Conservation (phyloP, 2,113 vertebrate species). For the Loxodonta africana region DNA sequence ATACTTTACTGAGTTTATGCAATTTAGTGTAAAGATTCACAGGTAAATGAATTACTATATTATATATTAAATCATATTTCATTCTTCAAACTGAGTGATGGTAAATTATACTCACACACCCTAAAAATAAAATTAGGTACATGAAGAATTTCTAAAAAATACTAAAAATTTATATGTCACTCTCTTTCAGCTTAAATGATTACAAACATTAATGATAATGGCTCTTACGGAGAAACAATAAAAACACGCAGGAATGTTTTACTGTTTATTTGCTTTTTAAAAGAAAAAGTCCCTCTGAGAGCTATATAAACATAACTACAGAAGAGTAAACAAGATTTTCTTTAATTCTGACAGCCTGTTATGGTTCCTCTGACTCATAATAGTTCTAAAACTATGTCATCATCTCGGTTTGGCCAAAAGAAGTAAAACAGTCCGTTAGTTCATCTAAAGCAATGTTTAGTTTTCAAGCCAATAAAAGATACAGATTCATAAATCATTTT, state of each 20-base stretch:
- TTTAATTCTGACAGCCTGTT: constrained; percentile 59
- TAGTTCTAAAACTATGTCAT: constrained; percentile 60
- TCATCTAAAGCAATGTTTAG: not conserved
- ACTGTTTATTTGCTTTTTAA: constrained; percentile 44
- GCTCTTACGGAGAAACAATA: constrained; percentile 48
- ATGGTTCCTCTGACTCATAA: constrained; percentile 31
- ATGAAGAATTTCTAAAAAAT: constrained; percentile 27
- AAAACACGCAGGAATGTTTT: constrained; percentile 16
- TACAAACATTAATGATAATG: constrained; percentile 39
- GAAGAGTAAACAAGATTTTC: constrained; percentile 48
- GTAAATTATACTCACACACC: not conserved
- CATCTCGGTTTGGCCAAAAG: constrained; percentile 23
- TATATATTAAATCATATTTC: constrained; percentile 28
- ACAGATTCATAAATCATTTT: constrained; percentile 2
- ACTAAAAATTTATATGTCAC: constrained; percentile 27
- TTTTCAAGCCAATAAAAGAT: constrained; percentile 48
- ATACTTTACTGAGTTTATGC: not conserved
- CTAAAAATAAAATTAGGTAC: not conserved
- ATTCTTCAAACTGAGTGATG: not conserved
- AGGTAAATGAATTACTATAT: constrained; percentile 46
- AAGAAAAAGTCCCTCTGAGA: constrained; percentile 58
- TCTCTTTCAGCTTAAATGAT: constrained; percentile 29
- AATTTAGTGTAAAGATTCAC: constrained; percentile 11
- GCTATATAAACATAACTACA: constrained; percentile 53
- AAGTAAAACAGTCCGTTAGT: constrained; percentile 43